Percentiles rank a stretch among this genome's conserved stretches.
These are phyloP conservation scores for Lasiurus cinereus DNA, from an alignment of 2,113 vertebrate genomes.

Conservation along the genomic window DNA sequence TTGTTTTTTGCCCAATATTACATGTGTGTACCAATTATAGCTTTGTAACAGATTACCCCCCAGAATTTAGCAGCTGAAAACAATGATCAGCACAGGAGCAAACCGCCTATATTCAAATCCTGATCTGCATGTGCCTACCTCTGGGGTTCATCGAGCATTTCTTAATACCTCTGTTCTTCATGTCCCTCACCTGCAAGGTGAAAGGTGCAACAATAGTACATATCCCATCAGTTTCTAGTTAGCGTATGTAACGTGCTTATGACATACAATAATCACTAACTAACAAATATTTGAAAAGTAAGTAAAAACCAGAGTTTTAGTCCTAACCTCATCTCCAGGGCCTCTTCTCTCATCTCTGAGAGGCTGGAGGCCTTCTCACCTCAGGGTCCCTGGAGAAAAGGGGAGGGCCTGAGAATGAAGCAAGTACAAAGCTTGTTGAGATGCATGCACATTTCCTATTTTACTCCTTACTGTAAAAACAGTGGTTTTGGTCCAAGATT, in stretches of 20 bases:
- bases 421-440: neutral
- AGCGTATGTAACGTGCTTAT: neutral
- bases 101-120: neutral
- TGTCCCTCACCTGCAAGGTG: neutral
- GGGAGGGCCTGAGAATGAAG: neutral
- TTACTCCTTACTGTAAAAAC: neutral
- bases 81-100: neutral
- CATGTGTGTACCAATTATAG: neutral
- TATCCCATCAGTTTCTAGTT: neutral
- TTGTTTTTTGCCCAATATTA: neutral
- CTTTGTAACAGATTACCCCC: slow-evolving; percentile 5
- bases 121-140: neutral
- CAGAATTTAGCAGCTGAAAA: neutral
- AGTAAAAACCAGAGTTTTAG: neutral
- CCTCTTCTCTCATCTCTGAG: neutral
- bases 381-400: neutral
- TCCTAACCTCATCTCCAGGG: neutral
- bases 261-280: neutral
- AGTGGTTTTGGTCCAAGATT: neutral
- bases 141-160: neutral
- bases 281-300: neutral
- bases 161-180: neutral
- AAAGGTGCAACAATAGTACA: neutral
- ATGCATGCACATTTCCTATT: neutral
- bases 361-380: neutral